Base-by-base conservation (phyloP, 64 coral and sea anemone species). In the Exaiptasia diaphana region DNA sequence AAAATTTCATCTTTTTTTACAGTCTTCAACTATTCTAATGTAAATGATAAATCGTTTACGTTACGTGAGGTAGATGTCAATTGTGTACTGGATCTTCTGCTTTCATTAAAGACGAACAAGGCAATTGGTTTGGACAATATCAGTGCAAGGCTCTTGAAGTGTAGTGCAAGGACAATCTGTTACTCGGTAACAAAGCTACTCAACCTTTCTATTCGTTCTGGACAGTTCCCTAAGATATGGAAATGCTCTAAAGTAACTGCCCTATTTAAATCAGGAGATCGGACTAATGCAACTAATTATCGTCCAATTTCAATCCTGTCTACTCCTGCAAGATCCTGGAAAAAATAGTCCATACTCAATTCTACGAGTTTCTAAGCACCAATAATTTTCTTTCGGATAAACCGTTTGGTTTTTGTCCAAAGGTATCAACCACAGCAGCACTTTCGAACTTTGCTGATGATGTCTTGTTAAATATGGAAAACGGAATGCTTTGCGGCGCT, bases 211-310 rank as follows among this genome's bases (percentile, higher is more conserved):
- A 67, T 67, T 30, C 4, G 30, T 30, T 15, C 17, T 29, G 22
- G 30, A 2, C 15, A 24, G 2, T 67, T 67, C 27, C 62, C 30
- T 24, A 14, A 24, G 15, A 33, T 31, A 29, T 67, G 62, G 62
- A 67, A 67, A 67, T 67, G 62, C 30, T 67, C 62, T 24, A 67
- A 67, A 67, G 62, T 67, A 13, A 33, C 30, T 33, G 62, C 62
- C 15, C 30, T 67, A 5, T 67, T 67, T 33, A 67, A 67, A 33
- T 30, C 62, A 15, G 62, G 62, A 24, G 62, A 67, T 17, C 26
- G 62, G 30, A 67, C 12, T 30, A 17, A 67, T 67, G 22, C 62
- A 13, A 30, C 22, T 15, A 67, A 67, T 33, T 67, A 67, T 67
- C 62, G 62, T 33, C 62, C 30, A 33, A 67, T 67, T 5, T 67